phyloP scores from a whole-genome alignment of 2,888 invertebrate genomes.

The Chelonus formosanus region DNA sequence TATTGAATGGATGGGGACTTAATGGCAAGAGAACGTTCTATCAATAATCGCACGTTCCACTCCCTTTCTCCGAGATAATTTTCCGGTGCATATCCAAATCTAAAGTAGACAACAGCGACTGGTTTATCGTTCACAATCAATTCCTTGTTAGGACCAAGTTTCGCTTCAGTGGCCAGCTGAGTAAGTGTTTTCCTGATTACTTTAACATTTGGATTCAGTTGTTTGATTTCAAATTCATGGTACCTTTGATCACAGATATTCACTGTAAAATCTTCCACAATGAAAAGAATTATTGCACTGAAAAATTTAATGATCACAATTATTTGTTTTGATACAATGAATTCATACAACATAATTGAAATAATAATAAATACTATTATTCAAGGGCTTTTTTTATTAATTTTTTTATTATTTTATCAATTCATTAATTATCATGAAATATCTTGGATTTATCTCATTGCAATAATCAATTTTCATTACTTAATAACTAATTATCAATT shows the following conservation, averaged over 20 bases:
- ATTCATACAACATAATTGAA: neutral
- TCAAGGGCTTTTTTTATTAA: no score
- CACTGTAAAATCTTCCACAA: conserved; percentile 86
- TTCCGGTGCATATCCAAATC: conserved; percentile 88
- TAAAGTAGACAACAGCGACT: conserved; percentile 89
- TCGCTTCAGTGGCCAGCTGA: conserved; percentile 72
- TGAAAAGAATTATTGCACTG: conserved; percentile 80
- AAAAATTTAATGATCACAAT: conserved; percentile 28
- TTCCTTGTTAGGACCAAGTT: conserved; percentile 72
- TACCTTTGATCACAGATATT: conserved; percentile 95
- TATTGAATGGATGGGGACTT: conserved; percentile 94
- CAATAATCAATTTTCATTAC: no score
- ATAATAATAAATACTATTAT: no score
- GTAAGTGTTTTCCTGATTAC: conserved; percentile 80
- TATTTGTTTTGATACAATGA: no score
- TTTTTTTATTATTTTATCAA: no score
- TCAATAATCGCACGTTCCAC: conserved; percentile 85
- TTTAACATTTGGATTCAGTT: conserved; percentile 75
- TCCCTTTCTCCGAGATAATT: conserved; percentile 82
- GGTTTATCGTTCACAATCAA: conserved; percentile 73
- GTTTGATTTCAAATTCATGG: conserved; percentile 88
- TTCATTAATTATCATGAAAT: no score
- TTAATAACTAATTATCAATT: no score
- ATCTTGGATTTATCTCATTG: no score
- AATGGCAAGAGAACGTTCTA: conserved; percentile 88